A percentile compares a stretch with the other conserved stretches of the same genome.
phyloP scores from a whole-genome alignment of 2,113 vertebrate species.

The Caretta caretta region DNA sequence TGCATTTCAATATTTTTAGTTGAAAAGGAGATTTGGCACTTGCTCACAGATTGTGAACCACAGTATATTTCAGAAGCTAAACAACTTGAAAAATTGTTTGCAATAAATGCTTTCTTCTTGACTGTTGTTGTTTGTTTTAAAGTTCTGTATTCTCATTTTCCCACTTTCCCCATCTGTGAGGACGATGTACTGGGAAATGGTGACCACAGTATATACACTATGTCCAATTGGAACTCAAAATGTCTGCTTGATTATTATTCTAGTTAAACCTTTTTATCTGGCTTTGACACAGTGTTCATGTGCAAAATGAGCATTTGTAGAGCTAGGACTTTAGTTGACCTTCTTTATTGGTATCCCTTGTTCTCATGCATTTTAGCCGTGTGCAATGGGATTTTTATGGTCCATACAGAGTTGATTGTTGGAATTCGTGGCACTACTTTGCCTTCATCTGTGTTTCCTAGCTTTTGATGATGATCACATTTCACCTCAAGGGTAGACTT shows the following conservation, averaged over 20 bases:
- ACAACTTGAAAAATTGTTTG: neutral
- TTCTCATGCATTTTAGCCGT: neutral
- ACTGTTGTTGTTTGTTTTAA: neutral
- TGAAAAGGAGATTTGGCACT: neutral
- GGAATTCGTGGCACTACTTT: neutral
- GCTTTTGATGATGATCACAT: slow-evolving; percentile 5
- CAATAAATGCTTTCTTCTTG: fast-evolving
- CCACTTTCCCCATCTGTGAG: neutral
- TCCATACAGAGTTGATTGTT: neutral
- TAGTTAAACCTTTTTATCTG: neutral
- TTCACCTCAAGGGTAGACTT: neutral
- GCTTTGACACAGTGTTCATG: neutral
- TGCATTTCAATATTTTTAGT: neutral
- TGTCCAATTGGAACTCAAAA: neutral
- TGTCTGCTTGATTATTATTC: neutral
- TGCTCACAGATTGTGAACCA: neutral
- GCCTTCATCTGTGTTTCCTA: neutral
- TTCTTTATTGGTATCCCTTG: neutral
- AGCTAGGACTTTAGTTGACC: neutral
- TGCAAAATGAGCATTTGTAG: neutral
- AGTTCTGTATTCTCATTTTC: neutral
- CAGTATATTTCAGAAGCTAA: neutral
- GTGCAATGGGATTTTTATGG: slow-evolving; percentile 2
- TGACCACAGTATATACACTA: neutral
- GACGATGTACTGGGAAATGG: neutral